Evolutionary conservation across 2,888 invertebrate species (phyloP).

Genomic region (Ophion obscuratus): DNA sequence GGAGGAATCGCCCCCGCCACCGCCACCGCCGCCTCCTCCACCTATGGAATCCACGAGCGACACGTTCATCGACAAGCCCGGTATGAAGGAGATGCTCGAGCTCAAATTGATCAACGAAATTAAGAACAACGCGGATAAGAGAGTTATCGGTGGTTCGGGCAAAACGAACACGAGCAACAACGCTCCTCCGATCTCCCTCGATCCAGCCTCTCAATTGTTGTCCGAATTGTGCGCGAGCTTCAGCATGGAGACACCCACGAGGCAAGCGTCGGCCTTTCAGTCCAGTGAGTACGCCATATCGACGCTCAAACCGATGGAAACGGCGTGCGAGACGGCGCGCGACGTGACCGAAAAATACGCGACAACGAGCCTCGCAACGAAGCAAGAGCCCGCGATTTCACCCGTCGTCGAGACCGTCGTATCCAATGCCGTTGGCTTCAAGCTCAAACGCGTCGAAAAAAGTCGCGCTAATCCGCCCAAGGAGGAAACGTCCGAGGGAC

Average conservation of each 20-base stretch:
- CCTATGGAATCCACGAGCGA: constrained; percentile 79
- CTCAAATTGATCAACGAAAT: constrained; percentile 93
- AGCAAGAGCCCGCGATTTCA: constrained; percentile 70
- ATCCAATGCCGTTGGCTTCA: constrained; percentile 78
- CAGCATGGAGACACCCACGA: constrained; percentile 88
- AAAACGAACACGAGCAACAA: constrained; percentile 67
- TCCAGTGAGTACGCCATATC: constrained; percentile 78
- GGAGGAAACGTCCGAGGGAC: constrained; percentile 85
- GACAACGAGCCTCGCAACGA: constrained; percentile 58
- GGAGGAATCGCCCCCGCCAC: constrained; percentile 81
- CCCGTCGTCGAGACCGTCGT: constrained; percentile 75
- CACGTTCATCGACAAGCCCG: constrained; percentile 84
- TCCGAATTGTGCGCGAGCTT: constrained; percentile 94
- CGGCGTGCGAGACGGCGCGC: constrained; percentile 66
- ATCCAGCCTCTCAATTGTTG: constrained; percentile 92
- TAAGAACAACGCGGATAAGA: constrained; percentile 90
- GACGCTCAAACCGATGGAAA: constrained; percentile 60
- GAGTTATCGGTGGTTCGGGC: constrained; percentile 83
- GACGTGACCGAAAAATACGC: constrained; percentile 72
- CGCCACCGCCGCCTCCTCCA: constrained; percentile 83
- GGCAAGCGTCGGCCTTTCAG: constrained; percentile 67
- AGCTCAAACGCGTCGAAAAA: constrained; percentile 91
- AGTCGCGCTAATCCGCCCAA: constrained; percentile 85
- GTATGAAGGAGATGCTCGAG: constrained; percentile 93
- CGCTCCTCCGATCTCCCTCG: constrained; percentile 84